Conservation (phyloP, 2,888 invertebrate species). For the Xestia xanthographa region DNA sequence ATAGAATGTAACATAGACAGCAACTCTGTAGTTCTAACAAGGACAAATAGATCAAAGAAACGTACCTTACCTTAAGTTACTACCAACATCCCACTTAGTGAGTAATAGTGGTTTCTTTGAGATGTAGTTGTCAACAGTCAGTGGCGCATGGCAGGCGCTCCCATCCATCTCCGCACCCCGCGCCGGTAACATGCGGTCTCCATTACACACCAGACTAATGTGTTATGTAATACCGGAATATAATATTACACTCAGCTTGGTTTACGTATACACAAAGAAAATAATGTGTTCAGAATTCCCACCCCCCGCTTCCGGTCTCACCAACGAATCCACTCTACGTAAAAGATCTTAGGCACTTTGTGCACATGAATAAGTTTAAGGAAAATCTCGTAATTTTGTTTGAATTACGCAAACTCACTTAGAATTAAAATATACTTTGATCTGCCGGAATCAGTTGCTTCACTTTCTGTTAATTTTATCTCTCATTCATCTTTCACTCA, state of each 20-base stretch:
- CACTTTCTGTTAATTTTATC: background rate
- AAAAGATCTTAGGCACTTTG: constrained; percentile 33
- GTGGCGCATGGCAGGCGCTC: background rate
- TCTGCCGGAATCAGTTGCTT: background rate
- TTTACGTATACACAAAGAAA: constrained; percentile 33
- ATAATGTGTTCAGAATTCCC: constrained; percentile 46
- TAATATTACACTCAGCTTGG: constrained; percentile 24
- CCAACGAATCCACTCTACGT: constrained; percentile 13
- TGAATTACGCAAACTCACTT: background rate
- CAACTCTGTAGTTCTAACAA: background rate
- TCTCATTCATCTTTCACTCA: background rate
- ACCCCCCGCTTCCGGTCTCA: constrained; percentile 15
- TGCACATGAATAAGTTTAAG: constrained; percentile 12
- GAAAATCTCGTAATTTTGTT: background rate
- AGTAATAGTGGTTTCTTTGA: background rate
- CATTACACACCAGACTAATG: constrained; percentile 46
- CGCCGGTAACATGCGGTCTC: constrained; percentile 33
- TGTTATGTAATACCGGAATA: constrained; percentile 35
- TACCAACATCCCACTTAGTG: background rate
- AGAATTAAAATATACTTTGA: background rate
- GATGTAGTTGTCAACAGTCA: constrained; percentile 6
- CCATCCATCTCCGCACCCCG: constrained; percentile 40
- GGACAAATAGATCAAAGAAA: background rate
- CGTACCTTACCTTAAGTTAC: background rate
- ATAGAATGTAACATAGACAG: background rate